These are phyloP conservation scores for Dermochelys coriacea DNA, from an alignment of 2,797 vertebrate genomes.

Conservation along the genomic window DNA sequence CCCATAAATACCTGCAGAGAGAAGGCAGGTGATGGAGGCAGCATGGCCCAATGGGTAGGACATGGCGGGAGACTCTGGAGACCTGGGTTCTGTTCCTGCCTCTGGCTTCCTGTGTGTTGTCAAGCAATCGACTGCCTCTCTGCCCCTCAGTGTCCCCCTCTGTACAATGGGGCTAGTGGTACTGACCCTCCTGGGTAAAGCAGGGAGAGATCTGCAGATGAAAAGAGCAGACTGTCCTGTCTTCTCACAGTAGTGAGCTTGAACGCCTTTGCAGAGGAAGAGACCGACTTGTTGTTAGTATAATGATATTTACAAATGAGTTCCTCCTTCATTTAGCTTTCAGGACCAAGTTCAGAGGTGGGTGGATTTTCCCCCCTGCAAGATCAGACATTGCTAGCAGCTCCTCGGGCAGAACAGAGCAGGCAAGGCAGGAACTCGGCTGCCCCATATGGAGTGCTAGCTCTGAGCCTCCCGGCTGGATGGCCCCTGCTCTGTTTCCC, in stretches of 20 bases:
- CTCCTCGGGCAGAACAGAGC: background rate
- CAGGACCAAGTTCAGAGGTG: too few species aligned
- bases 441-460: background rate
- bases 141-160: background rate
- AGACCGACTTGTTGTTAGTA: too few species aligned
- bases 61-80: background rate
- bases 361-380: fast-evolving
- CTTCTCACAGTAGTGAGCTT: background rate
- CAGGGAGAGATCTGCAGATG: background rate
- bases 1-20: background rate
- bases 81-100: background rate
- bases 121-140: background rate
- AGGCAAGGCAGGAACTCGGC: background rate
- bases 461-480: fast-evolving
- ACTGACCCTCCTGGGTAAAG: background rate
- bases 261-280: background rate
- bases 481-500: background rate
- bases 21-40: background rate
- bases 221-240: background rate
- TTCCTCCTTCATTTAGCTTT: too few species aligned
- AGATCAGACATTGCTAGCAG: fast-evolving
- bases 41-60: background rate
- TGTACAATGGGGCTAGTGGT: background rate
- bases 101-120: background rate
- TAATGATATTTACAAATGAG: too few species aligned